Evolutionary conservation across 2,888 invertebrate species (phyloP).

Genomic region (Bugulina stolonifera): DNA sequence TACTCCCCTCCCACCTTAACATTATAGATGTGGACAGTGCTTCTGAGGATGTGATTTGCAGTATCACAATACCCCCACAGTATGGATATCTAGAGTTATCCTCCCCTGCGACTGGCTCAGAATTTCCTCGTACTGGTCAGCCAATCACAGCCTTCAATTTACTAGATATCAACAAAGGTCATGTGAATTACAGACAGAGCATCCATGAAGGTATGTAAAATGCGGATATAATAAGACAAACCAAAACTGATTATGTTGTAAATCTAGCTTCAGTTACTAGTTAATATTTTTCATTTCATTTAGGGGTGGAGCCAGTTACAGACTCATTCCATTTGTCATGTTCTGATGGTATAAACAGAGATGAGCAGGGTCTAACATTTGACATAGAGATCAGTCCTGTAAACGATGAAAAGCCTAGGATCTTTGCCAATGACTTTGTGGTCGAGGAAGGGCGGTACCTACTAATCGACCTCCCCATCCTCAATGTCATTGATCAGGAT

Average conservation of each 20-base stretch:
- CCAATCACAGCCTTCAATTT: conserved; percentile 47
- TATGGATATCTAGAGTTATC: conserved; percentile 50
- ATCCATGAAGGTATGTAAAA: conserved; percentile 43
- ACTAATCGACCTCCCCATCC: conserved; percentile 47
- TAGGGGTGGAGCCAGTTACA: conserved; percentile 42
- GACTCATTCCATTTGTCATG: conserved; percentile 47
- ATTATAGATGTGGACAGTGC: conserved; percentile 46
- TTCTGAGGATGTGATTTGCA: conserved; percentile 43
- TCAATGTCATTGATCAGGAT: conserved; percentile 49
- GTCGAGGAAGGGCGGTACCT: conserved; percentile 51
- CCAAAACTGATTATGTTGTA: no score
- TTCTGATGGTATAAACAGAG: conserved; percentile 47
- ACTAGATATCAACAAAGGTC: conserved; percentile 39
- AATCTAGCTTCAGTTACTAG: no score
- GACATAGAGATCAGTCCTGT: conserved; percentile 43
- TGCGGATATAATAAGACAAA: no score
- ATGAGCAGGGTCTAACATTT: conserved; percentile 35
- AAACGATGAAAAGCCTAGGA: conserved; percentile 51
- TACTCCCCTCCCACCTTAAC: conserved; percentile 40
- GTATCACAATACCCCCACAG: conserved; percentile 42
- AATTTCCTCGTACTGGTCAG: conserved; percentile 41
- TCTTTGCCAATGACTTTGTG: conserved; percentile 47
- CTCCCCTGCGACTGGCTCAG: conserved; percentile 47
- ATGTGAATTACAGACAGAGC: conserved; percentile 51
- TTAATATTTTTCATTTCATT: no score